Base-by-base conservation (phyloP, 2,888 invertebrate genomes). In the Pseudococcus viburni region DNA sequence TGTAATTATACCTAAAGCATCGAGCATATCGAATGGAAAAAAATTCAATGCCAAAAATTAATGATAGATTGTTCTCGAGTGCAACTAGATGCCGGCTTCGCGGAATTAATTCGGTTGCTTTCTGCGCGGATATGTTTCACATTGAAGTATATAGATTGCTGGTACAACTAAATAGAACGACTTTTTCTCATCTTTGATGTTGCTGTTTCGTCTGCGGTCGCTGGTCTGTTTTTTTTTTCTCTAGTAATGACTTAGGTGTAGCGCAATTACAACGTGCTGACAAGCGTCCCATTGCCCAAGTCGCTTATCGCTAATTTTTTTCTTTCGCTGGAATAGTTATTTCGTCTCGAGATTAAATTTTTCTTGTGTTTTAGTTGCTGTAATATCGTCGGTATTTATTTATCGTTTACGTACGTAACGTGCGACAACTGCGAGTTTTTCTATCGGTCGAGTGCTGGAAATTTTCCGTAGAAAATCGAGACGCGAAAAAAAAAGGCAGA, bases 221-320 rank as follows among this genome's bases (percentile, higher is more conserved):
- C 46, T 33, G 46, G 80, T 83, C 46, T 83, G 46, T 83, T 83
- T 83, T 73, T 83, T 83, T 83, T 83, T 83, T 46, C 9, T 83
- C 80, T 59, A 83, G 80, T 83, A 83, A 83, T 83, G 80, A 83
- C 33, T 83, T 83, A 46, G 80, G 80, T 83, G 80, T 83, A 83
- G 80, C 80, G 80, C 80, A 83, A 83, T 83, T 46, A 83, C 80
- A 83, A 83, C 80, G 80, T 83, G 80, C 80, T 83, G 80, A 83
- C 80, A 83, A 83, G 80, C 80, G 80, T 83, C 46, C 11, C 42
- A 83, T 42, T 83, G 77, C 19, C 22, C 17, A 73, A 33, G 33
- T 22, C 64, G 64, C 19, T 64, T 64, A 22, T 64, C 64, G 64
- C 26, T 33, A 73, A 73, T 26, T 73, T 73, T 42, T 42, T 42